Percentiles rank a stretch among this genome's conserved stretches.
These are phyloP conservation scores for Amphiura filiformis DNA, from an alignment of 35 echinoderm and acorn worm species.

Conservation along the genomic window DNA sequence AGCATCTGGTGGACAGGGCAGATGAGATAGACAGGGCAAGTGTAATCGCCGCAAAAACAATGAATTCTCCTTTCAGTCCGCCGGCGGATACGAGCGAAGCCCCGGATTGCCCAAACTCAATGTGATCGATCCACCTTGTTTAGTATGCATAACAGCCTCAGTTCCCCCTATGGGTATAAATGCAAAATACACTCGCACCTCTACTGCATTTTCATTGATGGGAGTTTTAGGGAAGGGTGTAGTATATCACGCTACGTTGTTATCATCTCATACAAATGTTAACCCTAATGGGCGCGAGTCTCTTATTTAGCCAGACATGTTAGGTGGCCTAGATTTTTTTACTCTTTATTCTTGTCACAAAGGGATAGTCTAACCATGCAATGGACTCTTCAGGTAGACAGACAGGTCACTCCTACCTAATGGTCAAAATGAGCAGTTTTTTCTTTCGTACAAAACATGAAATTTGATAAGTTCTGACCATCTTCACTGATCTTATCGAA, in stretches of 20 bases:
- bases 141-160: neutral
- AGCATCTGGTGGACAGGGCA: neutral
- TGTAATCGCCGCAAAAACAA: neutral
- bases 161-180: neutral
- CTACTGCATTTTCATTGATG: neutral
- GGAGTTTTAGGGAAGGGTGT: neutral
- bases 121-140: neutral
- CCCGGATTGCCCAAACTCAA: neutral
- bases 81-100: neutral
- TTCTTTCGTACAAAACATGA: neutral
- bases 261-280: neutral
- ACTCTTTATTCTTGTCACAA: neutral
- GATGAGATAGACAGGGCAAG: neutral
- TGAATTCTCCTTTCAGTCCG: neutral
- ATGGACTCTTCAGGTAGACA: neutral
- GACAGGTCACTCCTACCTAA: neutral
- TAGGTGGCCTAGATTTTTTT: neutral
- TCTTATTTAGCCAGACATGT: neutral
- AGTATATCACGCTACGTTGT: neutral
- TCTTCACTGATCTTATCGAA: no score
- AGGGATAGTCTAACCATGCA: neutral
- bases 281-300: neutral
- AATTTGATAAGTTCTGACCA: conserved; percentile 1
- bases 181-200: conserved; percentile 6
- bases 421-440: neutral